These are phyloP conservation scores for Sphaeramia orbicularis DNA, from an alignment of 2,797 vertebrate genomes.

Conservation along the genomic window DNA sequence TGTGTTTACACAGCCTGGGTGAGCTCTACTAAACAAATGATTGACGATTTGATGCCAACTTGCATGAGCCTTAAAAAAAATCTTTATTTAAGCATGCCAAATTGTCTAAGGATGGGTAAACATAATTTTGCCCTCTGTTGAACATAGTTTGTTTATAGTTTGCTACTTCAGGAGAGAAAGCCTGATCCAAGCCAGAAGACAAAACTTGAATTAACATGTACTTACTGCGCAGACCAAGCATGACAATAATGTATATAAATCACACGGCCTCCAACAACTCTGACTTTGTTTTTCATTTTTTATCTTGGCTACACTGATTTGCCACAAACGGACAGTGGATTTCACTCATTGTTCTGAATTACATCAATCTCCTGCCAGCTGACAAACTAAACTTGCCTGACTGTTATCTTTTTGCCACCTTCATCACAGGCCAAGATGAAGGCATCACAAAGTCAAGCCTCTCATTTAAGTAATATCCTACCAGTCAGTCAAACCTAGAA, in stretches of 20 bases:
- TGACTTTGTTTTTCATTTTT: constrained; percentile 5
- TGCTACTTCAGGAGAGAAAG: constrained; percentile 43
- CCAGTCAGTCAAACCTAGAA: constrained; percentile 32
- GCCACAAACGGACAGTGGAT: constrained; percentile 13
- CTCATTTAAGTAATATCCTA: constrained; percentile 20
- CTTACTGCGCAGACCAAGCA: constrained; percentile 31
- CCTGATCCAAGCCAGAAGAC: constrained; percentile 35
- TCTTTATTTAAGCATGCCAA: constrained; percentile 58
- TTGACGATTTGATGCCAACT: constrained; percentile 53
- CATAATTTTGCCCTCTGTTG: constrained; percentile 50
- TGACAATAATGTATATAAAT: neutral
- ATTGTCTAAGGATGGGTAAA: constrained; percentile 58
- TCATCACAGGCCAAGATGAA: constrained; percentile 20
- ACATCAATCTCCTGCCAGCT: constrained; percentile 37
- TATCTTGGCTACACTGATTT: constrained; percentile 5
- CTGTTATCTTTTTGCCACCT: constrained; percentile 31
- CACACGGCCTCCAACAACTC: neutral
- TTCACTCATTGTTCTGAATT: constrained; percentile 38
- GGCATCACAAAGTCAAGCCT: constrained; percentile 5
- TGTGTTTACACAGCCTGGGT: constrained; percentile 73
- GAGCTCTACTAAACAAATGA: constrained; percentile 56
- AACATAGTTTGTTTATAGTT: constrained; percentile 49
- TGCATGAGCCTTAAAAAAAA: constrained; percentile 31
- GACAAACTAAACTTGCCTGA: constrained; percentile 20
- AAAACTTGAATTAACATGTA: constrained; percentile 44